Conservation (phyloP, 1,140 invertebrate genomes). For the Eriosoma lanigerum region DNA sequence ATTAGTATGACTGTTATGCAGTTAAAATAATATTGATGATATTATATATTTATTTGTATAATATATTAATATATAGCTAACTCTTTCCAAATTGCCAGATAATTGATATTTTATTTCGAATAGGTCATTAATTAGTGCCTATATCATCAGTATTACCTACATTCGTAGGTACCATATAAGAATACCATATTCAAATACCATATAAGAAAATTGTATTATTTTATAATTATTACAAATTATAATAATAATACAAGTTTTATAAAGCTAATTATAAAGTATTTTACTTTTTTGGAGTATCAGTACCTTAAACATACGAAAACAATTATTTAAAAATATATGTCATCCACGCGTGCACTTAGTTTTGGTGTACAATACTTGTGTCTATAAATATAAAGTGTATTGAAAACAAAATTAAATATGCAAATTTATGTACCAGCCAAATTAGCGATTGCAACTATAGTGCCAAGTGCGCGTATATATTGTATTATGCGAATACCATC, state of each 20-base stretch:
- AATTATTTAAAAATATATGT: too few species aligned
- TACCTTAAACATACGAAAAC: too few species aligned
- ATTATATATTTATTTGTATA: not conserved
- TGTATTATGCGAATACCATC: not conserved
- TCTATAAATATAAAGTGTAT: too few species aligned
- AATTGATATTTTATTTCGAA: slow-evolving; percentile 14
- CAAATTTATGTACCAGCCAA: slow-evolving; percentile 12
- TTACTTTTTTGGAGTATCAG: too few species aligned
- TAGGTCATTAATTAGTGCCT: not conserved
- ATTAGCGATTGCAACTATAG: not conserved
- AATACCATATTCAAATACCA: too few species aligned
- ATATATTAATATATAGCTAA: not conserved
- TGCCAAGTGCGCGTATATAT: not conserved
- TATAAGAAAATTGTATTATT: too few species aligned
- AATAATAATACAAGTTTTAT: too few species aligned
- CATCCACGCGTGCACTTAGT: too few species aligned
- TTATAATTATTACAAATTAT: too few species aligned
- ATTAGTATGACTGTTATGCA: too few species aligned
- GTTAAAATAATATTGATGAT: not conserved
- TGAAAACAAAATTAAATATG: slow-evolving; percentile 24
- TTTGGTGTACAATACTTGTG: too few species aligned
- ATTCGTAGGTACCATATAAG: not conserved
- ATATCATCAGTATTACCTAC: not conserved
- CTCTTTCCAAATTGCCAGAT: not conserved
- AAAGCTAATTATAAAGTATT: too few species aligned